phyloP scores from a whole-genome alignment of 2,888 invertebrate species.

The Hypena proboscidalis region DNA sequence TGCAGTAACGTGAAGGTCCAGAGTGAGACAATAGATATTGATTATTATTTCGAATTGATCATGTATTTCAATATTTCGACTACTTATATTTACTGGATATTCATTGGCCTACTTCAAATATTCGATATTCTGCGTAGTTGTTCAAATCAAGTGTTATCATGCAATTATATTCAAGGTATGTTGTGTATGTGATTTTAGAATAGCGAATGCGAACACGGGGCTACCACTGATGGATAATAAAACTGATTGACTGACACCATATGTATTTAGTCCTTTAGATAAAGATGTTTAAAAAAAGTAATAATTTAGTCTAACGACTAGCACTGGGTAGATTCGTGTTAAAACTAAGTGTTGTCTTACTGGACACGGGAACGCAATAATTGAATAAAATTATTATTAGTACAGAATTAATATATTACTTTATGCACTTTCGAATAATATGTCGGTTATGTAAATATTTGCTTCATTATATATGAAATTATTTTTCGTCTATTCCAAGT shows the following conservation, averaged over 20 bases:
- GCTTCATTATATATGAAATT: constrained; percentile 30
- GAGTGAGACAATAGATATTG: not conserved
- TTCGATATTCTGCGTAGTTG: constrained; percentile 26
- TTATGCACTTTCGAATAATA: constrained; percentile 30
- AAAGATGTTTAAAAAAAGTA: constrained; percentile 53
- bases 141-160: constrained; percentile 18
- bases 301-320: constrained; percentile 33
- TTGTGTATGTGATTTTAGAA: constrained; percentile 22
- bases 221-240: constrained; percentile 33
- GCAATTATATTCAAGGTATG: constrained; percentile 29
- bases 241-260: constrained; percentile 69
- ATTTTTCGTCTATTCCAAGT: constrained; percentile 22
- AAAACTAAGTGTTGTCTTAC: constrained; percentile 39
- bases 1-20: not conserved
- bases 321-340: constrained; percentile 45
- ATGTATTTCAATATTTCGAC: too few relatives aligned
- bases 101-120: constrained; percentile 12
- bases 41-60: too few relatives aligned
- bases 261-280: constrained; percentile 73
- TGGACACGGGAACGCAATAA: constrained; percentile 37
- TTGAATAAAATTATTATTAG: constrained; percentile 26
- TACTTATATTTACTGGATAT: too few relatives aligned
- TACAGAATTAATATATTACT: constrained; percentile 37
- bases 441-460: constrained; percentile 42
- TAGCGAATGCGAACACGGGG: constrained; percentile 30